Evolutionary conservation across 2,113 vertebrate genomes (phyloP), one percentile per base, ranked within the genome.

Genomic region (Noturus placidus): DNA sequence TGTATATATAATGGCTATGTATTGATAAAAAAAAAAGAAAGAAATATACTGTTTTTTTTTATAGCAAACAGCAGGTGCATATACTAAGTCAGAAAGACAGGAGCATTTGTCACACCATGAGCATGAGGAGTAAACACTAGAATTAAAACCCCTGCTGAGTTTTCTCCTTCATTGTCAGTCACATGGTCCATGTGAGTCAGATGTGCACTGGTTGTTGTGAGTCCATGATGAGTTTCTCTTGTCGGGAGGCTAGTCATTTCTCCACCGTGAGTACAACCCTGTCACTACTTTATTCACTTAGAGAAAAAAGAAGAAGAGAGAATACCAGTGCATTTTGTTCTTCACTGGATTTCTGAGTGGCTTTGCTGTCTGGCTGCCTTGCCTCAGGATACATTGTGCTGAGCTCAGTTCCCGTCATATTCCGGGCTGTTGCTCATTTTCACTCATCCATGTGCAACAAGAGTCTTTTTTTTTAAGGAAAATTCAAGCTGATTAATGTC

Each of bases 291-390:
- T 56, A 84, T 80, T 79, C n/a, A 84, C 67, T 61, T 30, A 14
- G 15, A 63, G 30, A 78, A 8, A 78, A 46, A 63, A 74, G 86
- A 63, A 56, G 65, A 20, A 52, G 57, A 76, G 22, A 59, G 38
- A 46, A 59, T 42, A 85, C 50, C 25, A n/a, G 82, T 61, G 57
- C 25, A 80, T 77, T 84, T 52, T 76, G 65, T 76, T 74, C 82
- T 84, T 57, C 27, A 50, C 61, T 25, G 65, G 79, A 78, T 82
- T 82, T 76, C 81, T 56, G 61, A 80, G 61, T 84, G 80, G 63
- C 69, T 87, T 65, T 86, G 82, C 74, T 67, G 72, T 82, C 81
- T 87, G 52, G 72, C 33, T 84, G n/a, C 67, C 20, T 87, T 52
- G 65, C 85, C 85, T 27, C n/a, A 84, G 85, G 81, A 74, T 87